These are phyloP conservation scores for Caenorhabditis sulstoni DNA, from an alignment of 2,888 invertebrate species.

Conservation along the genomic window DNA sequence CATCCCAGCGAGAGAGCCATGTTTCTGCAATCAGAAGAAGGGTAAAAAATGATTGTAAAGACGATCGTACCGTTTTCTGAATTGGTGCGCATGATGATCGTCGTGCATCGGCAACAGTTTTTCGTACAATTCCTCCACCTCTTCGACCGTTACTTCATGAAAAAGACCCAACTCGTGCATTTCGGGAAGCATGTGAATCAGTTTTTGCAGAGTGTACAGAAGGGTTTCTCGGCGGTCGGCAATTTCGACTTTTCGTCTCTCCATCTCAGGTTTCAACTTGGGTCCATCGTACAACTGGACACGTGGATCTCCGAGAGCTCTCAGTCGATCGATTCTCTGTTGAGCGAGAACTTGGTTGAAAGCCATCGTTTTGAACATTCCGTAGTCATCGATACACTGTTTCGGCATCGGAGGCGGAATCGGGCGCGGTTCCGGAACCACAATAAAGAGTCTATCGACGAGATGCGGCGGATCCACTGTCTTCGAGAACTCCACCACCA, in stretches of 20 bases:
- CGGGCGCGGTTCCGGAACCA: not conserved
- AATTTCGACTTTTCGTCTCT: constrained; percentile 23
- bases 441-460: not conserved
- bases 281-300: constrained; percentile 35
- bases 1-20: constrained; percentile 9
- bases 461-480: constrained; percentile 1
- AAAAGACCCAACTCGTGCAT: constrained; percentile 1
- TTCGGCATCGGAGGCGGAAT: not conserved
- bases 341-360: constrained; percentile 34
- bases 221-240: constrained; percentile 9
- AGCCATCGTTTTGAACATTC: constrained; percentile 29
- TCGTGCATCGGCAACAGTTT: constrained; percentile 5
- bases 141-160: not conserved
- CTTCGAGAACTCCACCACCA: constrained; percentile 33
- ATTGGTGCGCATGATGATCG: constrained; percentile 9
- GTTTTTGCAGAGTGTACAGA: constrained; percentile 2
- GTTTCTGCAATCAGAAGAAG: constrained; percentile 1
- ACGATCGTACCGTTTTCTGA: constrained; percentile 19
- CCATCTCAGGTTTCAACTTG: constrained; percentile 25
- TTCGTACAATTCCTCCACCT: constrained; percentile 3
- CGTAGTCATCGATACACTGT: constrained; percentile 7
- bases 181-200: not conserved
- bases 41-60: no score
- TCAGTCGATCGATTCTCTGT: constrained; percentile 24
- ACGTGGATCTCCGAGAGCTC: constrained; percentile 36